Conservation (phyloP, 2,888 invertebrate genomes). For the Sarcophaga subvicina region DNA sequence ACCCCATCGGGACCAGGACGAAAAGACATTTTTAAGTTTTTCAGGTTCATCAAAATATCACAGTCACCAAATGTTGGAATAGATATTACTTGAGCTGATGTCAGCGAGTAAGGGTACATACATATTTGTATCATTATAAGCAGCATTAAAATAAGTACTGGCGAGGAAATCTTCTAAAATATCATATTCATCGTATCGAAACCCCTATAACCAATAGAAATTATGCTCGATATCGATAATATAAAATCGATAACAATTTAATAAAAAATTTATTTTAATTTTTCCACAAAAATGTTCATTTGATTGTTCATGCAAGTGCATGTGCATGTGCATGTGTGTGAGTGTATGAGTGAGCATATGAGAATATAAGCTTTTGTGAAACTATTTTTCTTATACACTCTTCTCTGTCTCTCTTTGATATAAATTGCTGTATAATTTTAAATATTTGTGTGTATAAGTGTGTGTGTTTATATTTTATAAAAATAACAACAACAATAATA, state of each 20-base stretch:
- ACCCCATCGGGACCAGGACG: too few species aligned
- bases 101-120: too few species aligned
- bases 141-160: too few species aligned
- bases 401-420: constrained; percentile 15
- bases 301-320: too few species aligned
- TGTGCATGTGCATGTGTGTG: neutral
- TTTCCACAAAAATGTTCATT: neutral
- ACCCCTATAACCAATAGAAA: neutral
- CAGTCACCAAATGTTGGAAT: too few species aligned
- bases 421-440: neutral
- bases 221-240: neutral
- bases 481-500: neutral
- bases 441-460: neutral
- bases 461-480: neutral
- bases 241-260: neutral
- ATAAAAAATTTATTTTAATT: neutral
- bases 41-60: too few species aligned
- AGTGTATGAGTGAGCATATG: neutral
- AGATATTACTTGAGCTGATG: too few species aligned
- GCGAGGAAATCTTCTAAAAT: too few species aligned
- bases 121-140: too few species aligned
- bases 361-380: constrained; percentile 22
- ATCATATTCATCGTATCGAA: too few species aligned
- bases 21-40: too few species aligned
- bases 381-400: constrained; percentile 25